Evolutionary conservation across 1,140 invertebrate species (phyloP), one percentile per base, ranked within the genome.

Genomic region (Sycophila sp.): DNA sequence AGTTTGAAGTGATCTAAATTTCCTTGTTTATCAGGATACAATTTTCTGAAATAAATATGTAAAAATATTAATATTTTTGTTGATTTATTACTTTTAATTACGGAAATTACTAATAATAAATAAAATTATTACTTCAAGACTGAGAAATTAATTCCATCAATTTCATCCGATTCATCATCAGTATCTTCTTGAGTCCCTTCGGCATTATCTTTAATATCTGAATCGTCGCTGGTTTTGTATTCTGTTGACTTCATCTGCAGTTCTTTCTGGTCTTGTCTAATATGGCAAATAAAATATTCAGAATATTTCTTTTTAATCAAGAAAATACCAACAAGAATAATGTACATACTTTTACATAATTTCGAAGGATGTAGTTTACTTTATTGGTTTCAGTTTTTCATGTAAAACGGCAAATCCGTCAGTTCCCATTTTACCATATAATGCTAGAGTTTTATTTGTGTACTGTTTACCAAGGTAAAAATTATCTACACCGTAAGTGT

Each of bases 181-280:
- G 81, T 78, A 40, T 88, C 88, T 47, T 88, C 87, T 26, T 87
- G 86, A 51, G 81, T 77, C 49, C 85, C 76, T 32, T 87, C 81
- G 28, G 89, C 85, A 72, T 88, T 89, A 71, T 89, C 84, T 87
- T 92, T 89, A 10, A 93, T 90, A 66, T 88, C 85, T 0, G 91
- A 90, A 87, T 99, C 98, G 88, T 99, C 98, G 80, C 98, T 95
- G 45, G 96, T 97, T 88, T 99, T 99, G 79, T 99, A 99, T 86
- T 99, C 98, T 1, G 98, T 99, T 60, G 96, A 99, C 87, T 99
- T 99, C 78, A 99, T 94, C 82, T 98, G 96, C 32, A 99, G 84
- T 85, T 99, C 87, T 85, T 72, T 87, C 83, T 26, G 86, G 77
- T 65, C 89, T 85, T 58, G 90, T 83, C 92, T 93, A 85, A 78